Percentiles rank a stretch among this genome's conserved stretches.
Evolutionary conservation across 2,888 invertebrate species (phyloP).

Genomic region (Neoascia interrupta): DNA sequence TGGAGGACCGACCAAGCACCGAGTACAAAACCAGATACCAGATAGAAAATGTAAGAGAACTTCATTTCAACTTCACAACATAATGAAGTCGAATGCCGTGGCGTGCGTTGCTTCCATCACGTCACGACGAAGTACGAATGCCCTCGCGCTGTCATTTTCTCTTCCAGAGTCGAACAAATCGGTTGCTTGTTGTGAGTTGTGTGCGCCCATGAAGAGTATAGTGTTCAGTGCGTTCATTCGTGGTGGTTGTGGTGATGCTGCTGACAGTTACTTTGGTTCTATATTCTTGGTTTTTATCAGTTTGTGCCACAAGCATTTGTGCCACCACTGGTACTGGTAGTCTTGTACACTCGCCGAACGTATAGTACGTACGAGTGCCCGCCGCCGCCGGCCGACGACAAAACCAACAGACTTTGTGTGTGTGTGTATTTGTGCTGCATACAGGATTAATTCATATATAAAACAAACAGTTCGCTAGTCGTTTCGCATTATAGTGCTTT

Average conservation of each 20-base stretch:
- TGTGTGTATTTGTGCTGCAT: conserved; percentile 48
- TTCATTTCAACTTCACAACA: background rate
- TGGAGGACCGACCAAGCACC: conserved; percentile 1
- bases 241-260: conserved; percentile 39
- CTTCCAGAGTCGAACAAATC: conserved; percentile 51
- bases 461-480: conserved; percentile 65
- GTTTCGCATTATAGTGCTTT: conserved; percentile 41
- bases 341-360: conserved; percentile 65
- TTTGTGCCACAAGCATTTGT: conserved; percentile 69
- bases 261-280: conserved; percentile 64
- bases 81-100: conserved; percentile 11
- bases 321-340: conserved; percentile 69
- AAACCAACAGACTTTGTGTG: conserved; percentile 59
- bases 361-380: conserved; percentile 64
- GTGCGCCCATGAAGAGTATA: conserved; percentile 2
- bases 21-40: background rate
- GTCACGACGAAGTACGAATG: conserved; percentile 17
- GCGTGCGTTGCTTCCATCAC: conserved; percentile 12
- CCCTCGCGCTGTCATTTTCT: conserved; percentile 56
- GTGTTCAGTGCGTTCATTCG: background rate
- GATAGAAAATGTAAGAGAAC: conserved; percentile 1
- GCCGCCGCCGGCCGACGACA: conserved; percentile 59
- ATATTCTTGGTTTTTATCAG: conserved; percentile 66
- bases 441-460: conserved; percentile 34
- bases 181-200: conserved; percentile 30